Base-by-base conservation (phyloP, 1,140 invertebrate species). In the Leptinotarsa texana region DNA sequence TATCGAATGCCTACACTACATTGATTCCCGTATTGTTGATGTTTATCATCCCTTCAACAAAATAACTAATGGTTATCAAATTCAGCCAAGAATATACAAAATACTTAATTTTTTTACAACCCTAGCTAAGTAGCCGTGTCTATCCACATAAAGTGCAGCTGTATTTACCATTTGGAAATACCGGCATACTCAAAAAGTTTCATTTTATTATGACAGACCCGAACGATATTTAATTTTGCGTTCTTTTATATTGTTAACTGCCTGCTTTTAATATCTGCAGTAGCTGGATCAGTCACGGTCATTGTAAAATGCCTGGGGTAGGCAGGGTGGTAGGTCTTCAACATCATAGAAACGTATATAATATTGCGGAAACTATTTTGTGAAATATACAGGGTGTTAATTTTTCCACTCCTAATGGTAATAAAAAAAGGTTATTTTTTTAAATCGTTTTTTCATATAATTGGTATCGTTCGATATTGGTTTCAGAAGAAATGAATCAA, bases 61-160 rank as follows among this genome's bases (percentile, higher is more conserved):
- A 57, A 57, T 57, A 57, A 15, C n/a, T 8, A 57, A 57, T 57
- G 13, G n/a, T 57, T 57, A 57, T n/a, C 51, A 57, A 57, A 2
- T n/a, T n/a, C 0, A n/a, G 51, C 13, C 13, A 57, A 17, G 51
- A 57, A 57, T 57, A 18, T n/a, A 4, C 6, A 17, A 3, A 57
- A 57, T 0, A 18, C n/a, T 18, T 18, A 15, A n/a, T 17, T 57
- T 57, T 57, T 33, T 57, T 57, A 13, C n/a, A n/a, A 8, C 51
- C 51, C n/a, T 18, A 57, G 51, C 13, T 17, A 57, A 17, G n/a
- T 17, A 57, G n/a, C 15, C 51, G 51, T 57, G 51, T n/a, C 51
- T 57, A 57, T 57, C 51, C 51, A 57, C n/a, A 57, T 57, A 57
- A 57, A 57, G 13, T 57, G 51, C 51, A 57, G 51, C 51, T 57